phyloP scores from a whole-genome alignment of 53 echinoderm and acorn worm species.

The Paelopatides confundens region DNA sequence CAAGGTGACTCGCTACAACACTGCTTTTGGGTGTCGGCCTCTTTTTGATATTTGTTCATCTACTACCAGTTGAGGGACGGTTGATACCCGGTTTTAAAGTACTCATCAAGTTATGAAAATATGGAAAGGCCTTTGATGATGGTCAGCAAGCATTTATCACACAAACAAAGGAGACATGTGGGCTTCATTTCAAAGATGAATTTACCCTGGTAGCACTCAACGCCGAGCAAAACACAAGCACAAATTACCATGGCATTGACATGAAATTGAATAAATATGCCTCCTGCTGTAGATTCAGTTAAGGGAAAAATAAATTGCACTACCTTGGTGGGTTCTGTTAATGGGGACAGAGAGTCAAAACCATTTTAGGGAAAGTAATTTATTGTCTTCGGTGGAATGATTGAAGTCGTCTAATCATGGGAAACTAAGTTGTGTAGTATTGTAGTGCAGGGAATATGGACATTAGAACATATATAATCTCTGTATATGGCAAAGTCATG shows the following conservation, averaged over 20 bases:
- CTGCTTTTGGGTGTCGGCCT: not conserved
- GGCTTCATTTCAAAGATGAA: not conserved
- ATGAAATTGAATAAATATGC: constrained; percentile 30
- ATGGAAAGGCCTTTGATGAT: not conserved
- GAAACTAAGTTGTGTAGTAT: no score
- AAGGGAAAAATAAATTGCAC: not conserved
- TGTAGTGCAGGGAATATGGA: no score
- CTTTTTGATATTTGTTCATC: not conserved
- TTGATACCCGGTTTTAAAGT: not conserved
- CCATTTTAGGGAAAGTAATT: not conserved
- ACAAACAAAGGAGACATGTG: not conserved
- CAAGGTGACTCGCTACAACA: no score
- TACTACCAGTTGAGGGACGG: not conserved
- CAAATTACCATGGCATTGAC: constrained; percentile 31
- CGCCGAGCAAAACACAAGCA: not conserved
- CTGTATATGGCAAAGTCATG: no score
- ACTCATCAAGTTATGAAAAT: not conserved
- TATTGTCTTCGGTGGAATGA: no score
- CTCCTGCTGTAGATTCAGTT: not conserved
- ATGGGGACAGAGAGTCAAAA: not conserved
- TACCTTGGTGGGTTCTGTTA: not conserved
- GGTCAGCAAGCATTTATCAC: not conserved
- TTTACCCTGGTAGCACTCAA: not conserved
- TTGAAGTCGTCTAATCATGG: no score
- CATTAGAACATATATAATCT: no score